Conservation (phyloP, 2,888 invertebrate genomes). For the Tiphia femorata region DNA sequence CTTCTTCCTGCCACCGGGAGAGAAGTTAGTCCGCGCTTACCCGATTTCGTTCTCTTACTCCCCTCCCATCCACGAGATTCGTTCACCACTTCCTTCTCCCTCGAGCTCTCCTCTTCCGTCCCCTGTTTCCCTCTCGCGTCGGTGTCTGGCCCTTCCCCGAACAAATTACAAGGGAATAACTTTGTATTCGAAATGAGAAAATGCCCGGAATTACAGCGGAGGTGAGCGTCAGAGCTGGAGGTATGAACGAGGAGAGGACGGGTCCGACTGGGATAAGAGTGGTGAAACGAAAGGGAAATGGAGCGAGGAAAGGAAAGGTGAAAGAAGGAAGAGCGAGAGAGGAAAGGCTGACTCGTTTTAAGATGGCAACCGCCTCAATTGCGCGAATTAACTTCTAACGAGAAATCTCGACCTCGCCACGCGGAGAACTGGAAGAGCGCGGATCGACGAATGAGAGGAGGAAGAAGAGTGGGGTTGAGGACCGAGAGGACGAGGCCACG, state of each 20-base stretch:
- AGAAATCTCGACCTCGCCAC: slow-evolving; percentile 47
- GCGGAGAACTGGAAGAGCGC: slow-evolving; percentile 31
- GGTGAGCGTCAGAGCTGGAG: not conserved
- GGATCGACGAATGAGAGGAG: slow-evolving; percentile 7
- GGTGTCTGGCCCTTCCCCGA: slow-evolving; percentile 14
- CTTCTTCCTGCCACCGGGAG: too few relatives aligned
- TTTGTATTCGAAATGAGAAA: slow-evolving; percentile 37
- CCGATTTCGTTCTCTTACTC: not conserved
- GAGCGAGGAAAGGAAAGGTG: slow-evolving; percentile 1
- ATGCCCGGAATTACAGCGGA: slow-evolving; percentile 18
- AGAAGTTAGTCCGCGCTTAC: not conserved
- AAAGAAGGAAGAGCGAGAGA: slow-evolving; percentile 8
- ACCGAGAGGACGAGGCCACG: not conserved
- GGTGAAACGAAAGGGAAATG: too few relatives aligned
- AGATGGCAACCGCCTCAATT: slow-evolving; percentile 52
- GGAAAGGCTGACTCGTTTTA: slow-evolving; percentile 30
- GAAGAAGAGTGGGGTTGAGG: slow-evolving; percentile 4
- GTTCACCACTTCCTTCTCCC: not conserved
- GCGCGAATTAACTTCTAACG: slow-evolving; percentile 52
- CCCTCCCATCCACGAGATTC: slow-evolving; percentile 7
- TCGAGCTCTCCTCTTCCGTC: not conserved
- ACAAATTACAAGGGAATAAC: slow-evolving; percentile 27
- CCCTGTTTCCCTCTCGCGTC: not conserved
- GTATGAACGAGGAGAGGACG: not conserved
- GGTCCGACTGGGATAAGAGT: too few relatives aligned